phyloP scores from a whole-genome alignment of 2,888 invertebrate genomes.

The Sesia apiformis region DNA sequence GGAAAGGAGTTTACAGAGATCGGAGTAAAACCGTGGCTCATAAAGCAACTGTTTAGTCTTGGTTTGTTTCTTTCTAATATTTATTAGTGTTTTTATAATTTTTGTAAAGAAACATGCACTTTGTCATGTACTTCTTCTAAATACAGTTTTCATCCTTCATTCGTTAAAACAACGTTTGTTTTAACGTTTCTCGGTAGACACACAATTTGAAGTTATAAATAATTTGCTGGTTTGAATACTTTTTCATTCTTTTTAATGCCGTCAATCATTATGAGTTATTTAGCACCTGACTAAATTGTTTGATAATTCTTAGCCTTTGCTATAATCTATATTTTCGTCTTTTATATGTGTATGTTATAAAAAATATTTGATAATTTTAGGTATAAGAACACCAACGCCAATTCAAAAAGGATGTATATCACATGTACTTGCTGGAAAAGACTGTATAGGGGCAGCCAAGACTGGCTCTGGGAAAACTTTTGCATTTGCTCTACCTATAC shows the following conservation, averaged over 20 bases:
- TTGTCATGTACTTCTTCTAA: too few species aligned
- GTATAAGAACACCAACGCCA: conserved; percentile 84
- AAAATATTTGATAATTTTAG: conserved; percentile 45
- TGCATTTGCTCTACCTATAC: conserved; percentile 95
- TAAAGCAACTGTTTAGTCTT: conserved; percentile 79
- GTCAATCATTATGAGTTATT: too few species aligned
- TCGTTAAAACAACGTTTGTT: too few species aligned
- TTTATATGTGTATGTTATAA: neutral
- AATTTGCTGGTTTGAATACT: too few species aligned
- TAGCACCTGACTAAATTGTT: too few species aligned
- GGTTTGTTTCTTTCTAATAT: conserved; percentile 55
- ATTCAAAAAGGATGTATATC: conserved; percentile 90
- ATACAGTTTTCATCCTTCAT: too few species aligned
- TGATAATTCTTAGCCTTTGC: neutral
- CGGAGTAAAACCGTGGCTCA: conserved; percentile 82
- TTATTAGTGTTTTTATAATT: too few species aligned
- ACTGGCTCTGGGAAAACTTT: conserved; percentile 99
- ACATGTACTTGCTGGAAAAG: conserved; percentile 82
- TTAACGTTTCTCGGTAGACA: too few species aligned
- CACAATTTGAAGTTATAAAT: too few species aligned
- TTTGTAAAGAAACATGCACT: too few species aligned
- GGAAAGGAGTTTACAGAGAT: conserved; percentile 74
- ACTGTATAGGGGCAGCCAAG: conserved; percentile 97
- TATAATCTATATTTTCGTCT: neutral
- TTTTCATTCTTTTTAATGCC: too few species aligned